These are phyloP conservation scores for Genyomyrus donnyi DNA, from an alignment of 2,113 vertebrate genomes.

Conservation along the genomic window DNA sequence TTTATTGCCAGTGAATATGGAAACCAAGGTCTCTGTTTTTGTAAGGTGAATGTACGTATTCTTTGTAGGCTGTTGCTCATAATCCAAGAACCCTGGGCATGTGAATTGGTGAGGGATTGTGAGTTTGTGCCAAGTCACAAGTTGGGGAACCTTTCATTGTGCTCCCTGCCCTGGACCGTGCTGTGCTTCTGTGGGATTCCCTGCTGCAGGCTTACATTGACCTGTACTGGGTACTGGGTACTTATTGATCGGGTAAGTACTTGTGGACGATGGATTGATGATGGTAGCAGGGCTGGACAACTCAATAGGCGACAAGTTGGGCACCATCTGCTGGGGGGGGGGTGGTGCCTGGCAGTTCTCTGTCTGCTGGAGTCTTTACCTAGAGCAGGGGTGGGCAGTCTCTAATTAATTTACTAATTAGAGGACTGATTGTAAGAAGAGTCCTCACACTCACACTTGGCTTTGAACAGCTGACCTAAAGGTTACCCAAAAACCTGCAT, in stretches of 20 bases:
- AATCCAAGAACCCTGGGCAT: background rate
- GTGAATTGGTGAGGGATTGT: background rate
- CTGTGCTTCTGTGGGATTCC: background rate
- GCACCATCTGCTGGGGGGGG: background rate
- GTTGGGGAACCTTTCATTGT: background rate
- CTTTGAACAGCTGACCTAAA: background rate
- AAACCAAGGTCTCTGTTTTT: background rate
- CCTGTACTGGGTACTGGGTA: background rate
- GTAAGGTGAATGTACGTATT: background rate
- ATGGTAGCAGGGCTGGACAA: background rate
- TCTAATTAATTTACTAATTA: background rate
- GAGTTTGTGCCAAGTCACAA: background rate
- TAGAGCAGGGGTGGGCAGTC: background rate
- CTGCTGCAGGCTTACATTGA: background rate
- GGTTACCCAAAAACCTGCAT: too few species aligned
- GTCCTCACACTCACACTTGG: background rate
- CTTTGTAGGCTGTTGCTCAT: background rate
- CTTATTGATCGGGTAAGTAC: background rate
- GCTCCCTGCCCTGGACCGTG: background rate
- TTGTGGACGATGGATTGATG: background rate
- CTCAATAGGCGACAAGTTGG: background rate
- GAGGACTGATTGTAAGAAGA: background rate
- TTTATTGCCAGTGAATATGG: background rate
- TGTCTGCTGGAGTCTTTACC: background rate
- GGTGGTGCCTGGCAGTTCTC: background rate